These are phyloP conservation scores for Synergus laeviventris DNA, from an alignment of 2,888 invertebrate genomes.

Conservation along the genomic window DNA sequence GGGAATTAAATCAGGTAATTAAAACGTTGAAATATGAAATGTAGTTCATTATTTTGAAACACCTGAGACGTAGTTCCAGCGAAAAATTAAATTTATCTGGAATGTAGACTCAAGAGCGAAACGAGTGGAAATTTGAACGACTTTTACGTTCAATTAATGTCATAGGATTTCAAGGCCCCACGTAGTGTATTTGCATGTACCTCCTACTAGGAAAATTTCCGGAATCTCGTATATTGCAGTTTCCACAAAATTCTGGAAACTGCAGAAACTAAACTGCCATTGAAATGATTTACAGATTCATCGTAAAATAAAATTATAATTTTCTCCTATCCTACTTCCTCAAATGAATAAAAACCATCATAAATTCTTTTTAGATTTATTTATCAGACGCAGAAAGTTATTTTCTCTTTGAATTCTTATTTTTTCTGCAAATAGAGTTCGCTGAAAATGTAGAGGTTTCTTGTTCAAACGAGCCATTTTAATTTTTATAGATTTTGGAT, in stretches of 20 bases:
- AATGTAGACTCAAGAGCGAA: background rate
- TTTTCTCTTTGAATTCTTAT: background rate
- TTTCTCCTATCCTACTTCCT: background rate
- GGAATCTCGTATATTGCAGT: background rate
- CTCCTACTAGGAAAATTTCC: background rate
- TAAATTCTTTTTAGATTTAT: no score
- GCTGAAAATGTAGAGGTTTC: background rate
- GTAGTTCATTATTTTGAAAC: background rate
- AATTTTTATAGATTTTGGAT: background rate
- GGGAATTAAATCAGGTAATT: background rate
- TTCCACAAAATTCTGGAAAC: no score
- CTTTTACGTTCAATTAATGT: slow-evolving; percentile 8
- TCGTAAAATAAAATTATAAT: background rate
- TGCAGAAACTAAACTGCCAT: background rate
- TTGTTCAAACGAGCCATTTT: background rate
- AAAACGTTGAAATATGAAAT: background rate
- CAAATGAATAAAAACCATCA: no score
- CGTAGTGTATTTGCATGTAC: background rate
- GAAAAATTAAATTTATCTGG: background rate
- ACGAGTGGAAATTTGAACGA: background rate
- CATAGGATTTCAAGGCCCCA: background rate
- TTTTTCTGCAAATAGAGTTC: background rate
- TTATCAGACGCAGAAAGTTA: background rate
- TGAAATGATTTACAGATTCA: background rate
- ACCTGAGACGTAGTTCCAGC: background rate